A percentile compares a stretch with the other conserved stretches of the same genome.
phyloP scores from a whole-genome alignment of 1,140 invertebrate species.

The Pinna nobilis region DNA sequence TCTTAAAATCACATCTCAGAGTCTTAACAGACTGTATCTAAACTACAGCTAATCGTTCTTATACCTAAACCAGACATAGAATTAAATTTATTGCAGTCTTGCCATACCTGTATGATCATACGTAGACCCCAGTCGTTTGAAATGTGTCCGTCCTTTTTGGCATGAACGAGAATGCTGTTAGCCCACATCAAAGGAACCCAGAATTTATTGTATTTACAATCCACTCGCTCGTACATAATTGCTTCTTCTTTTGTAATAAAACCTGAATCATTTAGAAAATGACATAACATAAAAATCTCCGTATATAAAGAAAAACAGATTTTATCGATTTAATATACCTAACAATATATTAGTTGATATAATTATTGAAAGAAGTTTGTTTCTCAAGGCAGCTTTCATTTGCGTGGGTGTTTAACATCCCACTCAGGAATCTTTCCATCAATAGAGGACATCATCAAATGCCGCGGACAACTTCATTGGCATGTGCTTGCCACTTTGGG shows the following conservation, averaged over 20 bases:
- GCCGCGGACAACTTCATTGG: too few relatives aligned
- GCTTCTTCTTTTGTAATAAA: conserved; percentile 90
- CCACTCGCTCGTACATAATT: conserved; percentile 83
- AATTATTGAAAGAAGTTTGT: too few relatives aligned
- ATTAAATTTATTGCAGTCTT: neutral
- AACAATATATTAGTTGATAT: too few relatives aligned
- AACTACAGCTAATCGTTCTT: too few relatives aligned
- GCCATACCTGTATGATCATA: conserved; percentile 63
- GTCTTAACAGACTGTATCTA: too few relatives aligned
- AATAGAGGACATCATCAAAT: too few relatives aligned
- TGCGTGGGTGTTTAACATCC: too few relatives aligned
- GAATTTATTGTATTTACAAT: conserved; percentile 90
- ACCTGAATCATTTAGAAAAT: conserved; percentile 77
- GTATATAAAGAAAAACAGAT: neutral
- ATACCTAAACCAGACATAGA: too few relatives aligned
- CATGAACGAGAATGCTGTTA: conserved; percentile 88
- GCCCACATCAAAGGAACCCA: conserved; percentile 97
- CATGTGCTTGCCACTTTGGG: too few relatives aligned
- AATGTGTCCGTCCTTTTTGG: conserved; percentile 91
- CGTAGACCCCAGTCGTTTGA: conserved; percentile 91
- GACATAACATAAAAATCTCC: neutral
- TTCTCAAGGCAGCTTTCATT: too few relatives aligned
- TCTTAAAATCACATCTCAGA: too few relatives aligned
- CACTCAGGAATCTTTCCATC: too few relatives aligned
- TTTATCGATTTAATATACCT: neutral